Conservation (phyloP, 1,140 invertebrate genomes). For the Spodoptera frugiperda region DNA sequence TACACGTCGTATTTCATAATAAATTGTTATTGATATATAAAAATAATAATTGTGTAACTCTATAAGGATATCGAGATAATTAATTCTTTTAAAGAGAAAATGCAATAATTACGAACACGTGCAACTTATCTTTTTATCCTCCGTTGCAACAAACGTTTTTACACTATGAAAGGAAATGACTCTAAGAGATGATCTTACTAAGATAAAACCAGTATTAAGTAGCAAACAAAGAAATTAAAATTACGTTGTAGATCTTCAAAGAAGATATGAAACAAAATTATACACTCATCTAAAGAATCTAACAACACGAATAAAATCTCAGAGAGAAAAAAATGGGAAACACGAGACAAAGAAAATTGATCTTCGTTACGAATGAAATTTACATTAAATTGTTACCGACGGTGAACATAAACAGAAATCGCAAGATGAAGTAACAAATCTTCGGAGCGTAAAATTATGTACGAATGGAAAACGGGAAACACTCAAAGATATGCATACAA, state of each 20-base stretch:
- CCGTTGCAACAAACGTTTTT: conserved; percentile 3
- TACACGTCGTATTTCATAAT: background rate
- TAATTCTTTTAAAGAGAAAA: conserved; percentile 34
- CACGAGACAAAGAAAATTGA: conserved; percentile 43
- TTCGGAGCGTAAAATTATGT: conserved; percentile 34
- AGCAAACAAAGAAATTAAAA: conserved; percentile 43
- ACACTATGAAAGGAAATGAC: conserved; percentile 41
- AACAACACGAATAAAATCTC: conserved; percentile 1
- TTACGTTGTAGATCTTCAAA: background rate
- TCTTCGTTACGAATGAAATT: conserved; percentile 37
- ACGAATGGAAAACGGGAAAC: conserved; percentile 23
- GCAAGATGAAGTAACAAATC: conserved; percentile 33
- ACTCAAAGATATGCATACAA: conserved; percentile 2
- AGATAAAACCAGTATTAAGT: conserved; percentile 33
- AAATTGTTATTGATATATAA: background rate
- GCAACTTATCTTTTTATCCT: conserved; percentile 17
- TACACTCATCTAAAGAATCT: background rate
- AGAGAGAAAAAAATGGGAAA: conserved; percentile 15
- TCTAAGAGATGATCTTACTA: background rate
- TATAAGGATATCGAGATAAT: background rate
- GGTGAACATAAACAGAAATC: conserved; percentile 26
- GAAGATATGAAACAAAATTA: conserved; percentile 24
- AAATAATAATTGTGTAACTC: conserved; percentile 3
- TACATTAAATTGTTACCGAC: conserved; percentile 42
- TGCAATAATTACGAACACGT: conserved; percentile 17